phyloP scores from a whole-genome alignment of 2,888 invertebrate species.

The Cenopis cana region DNA sequence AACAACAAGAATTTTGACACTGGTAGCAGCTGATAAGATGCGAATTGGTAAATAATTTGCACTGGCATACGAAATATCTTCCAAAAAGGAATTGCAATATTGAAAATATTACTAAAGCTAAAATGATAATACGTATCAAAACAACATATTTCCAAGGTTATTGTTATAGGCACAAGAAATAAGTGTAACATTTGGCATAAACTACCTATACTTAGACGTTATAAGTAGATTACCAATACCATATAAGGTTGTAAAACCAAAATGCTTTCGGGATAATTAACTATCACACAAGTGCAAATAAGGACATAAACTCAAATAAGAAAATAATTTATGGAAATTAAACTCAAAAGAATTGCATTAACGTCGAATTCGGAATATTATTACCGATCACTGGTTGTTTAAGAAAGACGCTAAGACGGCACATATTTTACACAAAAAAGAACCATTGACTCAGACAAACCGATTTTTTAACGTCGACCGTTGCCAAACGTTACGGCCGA shows the following conservation, averaged over 20 bases:
- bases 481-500: slow-evolving; percentile 8
- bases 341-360: background rate
- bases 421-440: slow-evolving; percentile 26
- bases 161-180: slow-evolving; percentile 1
- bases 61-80: slow-evolving; percentile 8
- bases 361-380: background rate
- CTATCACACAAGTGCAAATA: background rate
- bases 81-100: slow-evolving; percentile 12
- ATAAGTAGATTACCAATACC: background rate
- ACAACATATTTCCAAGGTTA: slow-evolving; percentile 5
- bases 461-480: slow-evolving; percentile 7
- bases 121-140: slow-evolving; percentile 8
- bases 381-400: background rate
- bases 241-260: slow-evolving; percentile 16
- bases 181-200: background rate
- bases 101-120: background rate
- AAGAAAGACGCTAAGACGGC: background rate
- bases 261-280: slow-evolving; percentile 21
- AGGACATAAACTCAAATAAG: background rate
- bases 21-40: slow-evolving; percentile 9
- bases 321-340: background rate
- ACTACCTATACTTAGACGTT: background rate
- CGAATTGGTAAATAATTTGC: slow-evolving; percentile 23
- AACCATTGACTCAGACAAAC: background rate
- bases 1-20: slow-evolving; percentile 25